Evolutionary conservation across 1,140 invertebrate genomes (phyloP).

Genomic region (Psilanteris sp.): DNA sequence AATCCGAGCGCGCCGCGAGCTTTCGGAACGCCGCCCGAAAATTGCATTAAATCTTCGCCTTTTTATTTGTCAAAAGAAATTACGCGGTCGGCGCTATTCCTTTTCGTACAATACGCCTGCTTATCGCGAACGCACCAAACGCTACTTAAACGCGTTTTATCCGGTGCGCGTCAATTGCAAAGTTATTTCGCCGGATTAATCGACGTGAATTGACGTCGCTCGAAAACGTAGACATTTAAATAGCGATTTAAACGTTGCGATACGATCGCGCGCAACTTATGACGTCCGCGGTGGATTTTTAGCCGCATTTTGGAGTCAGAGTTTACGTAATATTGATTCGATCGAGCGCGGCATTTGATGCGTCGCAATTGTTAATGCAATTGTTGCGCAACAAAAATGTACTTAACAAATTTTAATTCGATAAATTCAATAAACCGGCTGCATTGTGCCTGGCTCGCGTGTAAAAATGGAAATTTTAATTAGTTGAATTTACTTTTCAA

Average conservation of each 20-base stretch:
- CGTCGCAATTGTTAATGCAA: constrained; percentile 20
- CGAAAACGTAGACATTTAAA: constrained; percentile 10
- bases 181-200: constrained; percentile 18
- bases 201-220: constrained; percentile 23
- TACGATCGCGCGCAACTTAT: constrained; percentile 11
- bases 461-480: constrained; percentile 36
- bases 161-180: too few relatives aligned
- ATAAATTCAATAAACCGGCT: constrained; percentile 3
- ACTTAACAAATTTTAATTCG: constrained; percentile 26
- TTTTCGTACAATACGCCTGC: too few relatives aligned
- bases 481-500: constrained; percentile 16
- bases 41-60: too few relatives aligned
- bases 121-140: too few relatives aligned
- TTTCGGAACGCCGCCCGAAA: too few relatives aligned
- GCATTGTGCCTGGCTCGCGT: background rate
- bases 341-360: constrained; percentile 1
- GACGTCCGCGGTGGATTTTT: constrained; percentile 13
- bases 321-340: constrained; percentile 4
- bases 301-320: background rate
- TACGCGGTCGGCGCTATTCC: too few relatives aligned
- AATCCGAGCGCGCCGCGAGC: too few relatives aligned
- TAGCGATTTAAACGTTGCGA: background rate
- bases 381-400: constrained; percentile 17
- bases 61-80: too few relatives aligned
- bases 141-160: too few relatives aligned